A percentile compares a stretch with the other conserved stretches of the same genome.
These are phyloP conservation scores for Meiosimyza platycephala DNA, from an alignment of 2,888 invertebrate genomes.

Conservation along the genomic window DNA sequence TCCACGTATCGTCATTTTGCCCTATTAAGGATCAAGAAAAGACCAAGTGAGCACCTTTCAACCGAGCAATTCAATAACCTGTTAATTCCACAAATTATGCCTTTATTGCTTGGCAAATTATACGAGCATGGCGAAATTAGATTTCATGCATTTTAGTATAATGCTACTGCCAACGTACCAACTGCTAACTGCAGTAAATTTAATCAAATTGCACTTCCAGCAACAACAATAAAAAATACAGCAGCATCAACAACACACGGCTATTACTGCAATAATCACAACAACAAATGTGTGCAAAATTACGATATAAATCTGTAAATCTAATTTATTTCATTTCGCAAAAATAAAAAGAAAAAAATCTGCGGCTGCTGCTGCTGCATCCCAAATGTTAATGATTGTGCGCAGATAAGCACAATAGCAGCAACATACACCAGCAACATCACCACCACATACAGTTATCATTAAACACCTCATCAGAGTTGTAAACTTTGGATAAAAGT, in stretches of 20 bases:
- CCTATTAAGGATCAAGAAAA: too few relatives aligned
- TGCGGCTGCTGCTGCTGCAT: too few relatives aligned
- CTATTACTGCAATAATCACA: slow-evolving; percentile 6
- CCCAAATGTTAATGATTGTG: neutral
- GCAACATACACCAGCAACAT: neutral
- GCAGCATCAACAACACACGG: neutral
- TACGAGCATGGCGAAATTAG: slow-evolving; percentile 9
- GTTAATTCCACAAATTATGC: slow-evolving; percentile 30
- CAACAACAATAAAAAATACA: slow-evolving; percentile 7
- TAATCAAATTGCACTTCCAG: slow-evolving; percentile 18
- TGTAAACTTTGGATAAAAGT: neutral
- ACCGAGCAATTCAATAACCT: slow-evolving; percentile 19
- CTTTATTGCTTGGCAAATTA: slow-evolving; percentile 24
- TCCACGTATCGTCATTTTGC: slow-evolving; percentile 4
- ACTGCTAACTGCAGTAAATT: slow-evolving; percentile 24
- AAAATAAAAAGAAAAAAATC: neutral
- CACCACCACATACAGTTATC: slow-evolving; percentile 32
- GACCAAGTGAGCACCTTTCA: neutral
- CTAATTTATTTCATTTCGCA: slow-evolving; percentile 29
- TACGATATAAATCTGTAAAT: slow-evolving; percentile 31
- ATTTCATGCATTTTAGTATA: slow-evolving; percentile 12
- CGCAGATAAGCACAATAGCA: slow-evolving; percentile 5
- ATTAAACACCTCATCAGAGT: slow-evolving; percentile 34
- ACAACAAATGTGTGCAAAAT: slow-evolving; percentile 26
- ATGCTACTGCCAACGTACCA: slow-evolving; percentile 6